Percentiles rank a stretch among this genome's conserved stretches.
Conservation (phyloP, 2,797 vertebrate genomes). For the Typhlichthys subterraneus region DNA sequence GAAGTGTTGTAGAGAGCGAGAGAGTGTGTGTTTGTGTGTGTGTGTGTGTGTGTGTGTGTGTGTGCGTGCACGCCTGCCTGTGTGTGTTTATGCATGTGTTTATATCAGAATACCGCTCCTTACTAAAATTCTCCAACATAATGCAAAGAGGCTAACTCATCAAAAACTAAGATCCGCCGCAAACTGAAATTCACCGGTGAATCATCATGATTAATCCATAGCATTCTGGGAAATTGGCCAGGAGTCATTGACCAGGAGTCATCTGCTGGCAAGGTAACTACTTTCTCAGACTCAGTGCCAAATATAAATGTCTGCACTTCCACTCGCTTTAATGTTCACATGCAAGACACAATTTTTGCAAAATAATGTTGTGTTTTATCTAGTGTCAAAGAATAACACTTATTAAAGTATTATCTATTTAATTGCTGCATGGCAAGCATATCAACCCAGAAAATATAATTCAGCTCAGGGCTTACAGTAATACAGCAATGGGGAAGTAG, state of each 20-base stretch:
- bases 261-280: slow-evolving; percentile 19
- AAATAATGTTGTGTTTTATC: slow-evolving; percentile 33
- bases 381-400: slow-evolving; percentile 41
- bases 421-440: slow-evolving; percentile 33
- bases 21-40: too few species aligned
- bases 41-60: too few species aligned
- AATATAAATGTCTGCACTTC: slow-evolving; percentile 28
- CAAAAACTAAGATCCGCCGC: neutral
- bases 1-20: too few species aligned
- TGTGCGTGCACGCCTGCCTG: too few species aligned
- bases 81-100: too few species aligned
- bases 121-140: neutral
- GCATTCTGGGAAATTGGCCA: slow-evolving; percentile 32
- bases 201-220: slow-evolving; percentile 38
- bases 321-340: slow-evolving; percentile 41
- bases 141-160: slow-evolving; percentile 8
- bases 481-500: too few species aligned
- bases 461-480: too few species aligned
- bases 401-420: slow-evolving; percentile 5
- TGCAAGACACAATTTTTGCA: slow-evolving; percentile 10
- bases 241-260: slow-evolving; percentile 29
- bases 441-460: slow-evolving; percentile 1
- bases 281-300: slow-evolving; percentile 16
- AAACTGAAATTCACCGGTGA: slow-evolving; percentile 23
- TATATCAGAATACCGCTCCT: too few species aligned